phyloP scores from a whole-genome alignment of 2,113 vertebrate species.

The Saccopteryx leptura region DNA sequence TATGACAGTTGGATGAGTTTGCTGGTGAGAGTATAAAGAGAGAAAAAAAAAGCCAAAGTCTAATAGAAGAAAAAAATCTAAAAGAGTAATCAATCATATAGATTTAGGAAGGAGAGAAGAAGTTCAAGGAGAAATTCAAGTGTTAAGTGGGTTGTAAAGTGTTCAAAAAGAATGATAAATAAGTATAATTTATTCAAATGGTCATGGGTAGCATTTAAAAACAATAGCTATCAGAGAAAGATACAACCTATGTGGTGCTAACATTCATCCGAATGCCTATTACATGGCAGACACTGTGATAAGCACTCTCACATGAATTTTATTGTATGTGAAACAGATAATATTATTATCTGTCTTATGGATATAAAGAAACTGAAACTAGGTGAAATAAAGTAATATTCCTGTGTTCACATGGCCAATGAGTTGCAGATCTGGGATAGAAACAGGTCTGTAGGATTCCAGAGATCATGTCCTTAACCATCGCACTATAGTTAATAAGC shows the following conservation, averaged over 20 bases:
- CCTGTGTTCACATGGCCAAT: neutral
- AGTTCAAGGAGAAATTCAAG: neutral
- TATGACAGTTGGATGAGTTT: slow-evolving; percentile 16
- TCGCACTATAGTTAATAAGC: neutral
- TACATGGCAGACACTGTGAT: neutral
- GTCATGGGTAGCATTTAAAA: neutral
- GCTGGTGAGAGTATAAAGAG: neutral
- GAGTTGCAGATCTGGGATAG: neutral
- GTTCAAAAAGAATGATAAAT: neutral
- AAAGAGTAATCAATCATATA: neutral
- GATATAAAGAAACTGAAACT: neutral
- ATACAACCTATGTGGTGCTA: neutral
- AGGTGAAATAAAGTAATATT: neutral
- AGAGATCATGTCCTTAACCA: neutral
- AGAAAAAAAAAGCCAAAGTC: slow-evolving; percentile 17
- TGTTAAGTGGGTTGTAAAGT: neutral
- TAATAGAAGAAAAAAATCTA: neutral
- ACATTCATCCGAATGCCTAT: neutral
- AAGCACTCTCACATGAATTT: neutral
- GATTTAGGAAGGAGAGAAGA: neutral
- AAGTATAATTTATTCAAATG: neutral
- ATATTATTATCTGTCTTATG: neutral
- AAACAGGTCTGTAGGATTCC: neutral
- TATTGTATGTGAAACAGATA: neutral
- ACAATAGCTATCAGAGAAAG: neutral